Base-by-base conservation (phyloP, 1,140 invertebrate genomes). In the Chironomus tepperi region DNA sequence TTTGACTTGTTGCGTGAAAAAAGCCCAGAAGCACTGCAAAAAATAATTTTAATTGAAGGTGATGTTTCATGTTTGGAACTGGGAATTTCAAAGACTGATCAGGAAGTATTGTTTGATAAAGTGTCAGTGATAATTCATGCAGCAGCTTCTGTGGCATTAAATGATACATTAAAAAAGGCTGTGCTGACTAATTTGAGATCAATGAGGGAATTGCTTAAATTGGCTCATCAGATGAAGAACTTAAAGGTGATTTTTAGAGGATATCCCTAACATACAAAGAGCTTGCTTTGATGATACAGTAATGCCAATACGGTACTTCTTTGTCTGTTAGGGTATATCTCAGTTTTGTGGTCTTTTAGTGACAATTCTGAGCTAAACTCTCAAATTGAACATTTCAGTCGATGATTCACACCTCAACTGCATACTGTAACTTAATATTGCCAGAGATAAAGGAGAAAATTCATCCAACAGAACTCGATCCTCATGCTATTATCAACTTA, bases 101-200 rank as follows among this genome's bases (percentile, higher is more conserved):
- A 79, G 65, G 75, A 78, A 34, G 81, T 75, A 16, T 79, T 88
- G 5, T 79, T 79, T 15, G 84, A 87, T 1, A 85, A 92, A 81
- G 88, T 94, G 7, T 87, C 87, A 70, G 83, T 89, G 47, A 86
- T 90, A 16, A 88, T 91, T 80, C 89, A 91, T 76, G 86, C 85
- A 0, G 89, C 89, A 0, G 90, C 90, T 0, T 90, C 89, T 0
- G 88, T 91, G 0, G 85, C 87, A 77, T 91, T 91, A 75, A 89
- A 91, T 78, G 90, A 92, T 77, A 87, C 88, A 43, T 79, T 92
- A 7, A 84, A 86, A 76, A 81, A 86, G 0, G 90, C 90, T 0
- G 82, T 91, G 0, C 82, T 85, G 7, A 89, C 89, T 72, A 93
- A 93, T 77, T 88, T 92, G n/a, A 82, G 86, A 75, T 88, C 87